These are phyloP conservation scores for Dyspetes luteomarginatus DNA, from an alignment of 2,888 invertebrate genomes.

Conservation along the genomic window DNA sequence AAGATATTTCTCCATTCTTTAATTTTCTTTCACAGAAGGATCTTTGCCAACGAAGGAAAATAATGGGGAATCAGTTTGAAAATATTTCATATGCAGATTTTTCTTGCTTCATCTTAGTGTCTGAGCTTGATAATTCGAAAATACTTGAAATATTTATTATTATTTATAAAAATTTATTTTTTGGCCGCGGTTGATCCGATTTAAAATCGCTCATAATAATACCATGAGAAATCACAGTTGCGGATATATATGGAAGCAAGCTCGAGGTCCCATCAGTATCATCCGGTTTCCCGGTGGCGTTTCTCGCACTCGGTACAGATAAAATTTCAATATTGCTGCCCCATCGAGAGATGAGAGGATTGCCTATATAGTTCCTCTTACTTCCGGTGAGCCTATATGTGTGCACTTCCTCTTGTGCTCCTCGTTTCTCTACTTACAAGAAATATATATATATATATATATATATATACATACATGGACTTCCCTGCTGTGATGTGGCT, in stretches of 20 bases:
- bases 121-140: no score
- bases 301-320: not conserved
- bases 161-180: no score
- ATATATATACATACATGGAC: conserved; percentile 5
- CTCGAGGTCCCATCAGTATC: not conserved
- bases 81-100: no score
- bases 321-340: conserved; percentile 21
- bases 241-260: not conserved
- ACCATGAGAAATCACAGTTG: not conserved
- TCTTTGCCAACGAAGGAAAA: no score
- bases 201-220: no score
- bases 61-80: no score
- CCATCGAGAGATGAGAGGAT: conserved; percentile 19
- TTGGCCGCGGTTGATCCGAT: no score
- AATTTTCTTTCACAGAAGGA: no score
- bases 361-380: conserved; percentile 52
- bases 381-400: conserved; percentile 44
- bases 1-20: no score
- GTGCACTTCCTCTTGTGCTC: conserved; percentile 21
- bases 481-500: conserved; percentile 49
- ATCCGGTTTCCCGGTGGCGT: conserved; percentile 1
- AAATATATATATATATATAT: not conserved
- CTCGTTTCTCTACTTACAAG: conserved; percentile 8
- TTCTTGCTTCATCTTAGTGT: no score
- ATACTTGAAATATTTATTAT: no score